Conservation (phyloP, 2,113 vertebrate genomes). For the Numenius arquata region DNA sequence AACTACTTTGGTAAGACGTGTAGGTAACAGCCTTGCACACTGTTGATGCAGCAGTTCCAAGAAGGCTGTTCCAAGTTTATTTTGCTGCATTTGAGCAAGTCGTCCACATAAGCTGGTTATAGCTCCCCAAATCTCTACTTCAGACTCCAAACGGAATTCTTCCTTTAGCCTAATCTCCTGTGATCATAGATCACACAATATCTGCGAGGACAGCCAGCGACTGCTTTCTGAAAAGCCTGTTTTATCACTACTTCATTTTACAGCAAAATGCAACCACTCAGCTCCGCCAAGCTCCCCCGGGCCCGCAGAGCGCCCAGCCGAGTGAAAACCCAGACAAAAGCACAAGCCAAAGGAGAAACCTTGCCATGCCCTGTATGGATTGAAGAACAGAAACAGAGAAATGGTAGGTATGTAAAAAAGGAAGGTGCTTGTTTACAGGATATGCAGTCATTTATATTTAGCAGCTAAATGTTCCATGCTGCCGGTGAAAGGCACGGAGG, state of each 20-base stretch:
- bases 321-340: background rate
- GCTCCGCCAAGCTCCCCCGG: background rate
- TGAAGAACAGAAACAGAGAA: background rate
- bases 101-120: background rate
- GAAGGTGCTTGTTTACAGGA: background rate
- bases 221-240: background rate
- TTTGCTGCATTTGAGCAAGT: background rate
- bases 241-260: background rate
- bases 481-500: background rate
- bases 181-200: background rate
- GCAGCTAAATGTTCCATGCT: background rate
- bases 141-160: background rate
- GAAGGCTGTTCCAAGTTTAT: too few species aligned
- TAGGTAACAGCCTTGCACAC: background rate
- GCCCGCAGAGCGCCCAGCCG: background rate
- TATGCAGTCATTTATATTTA: background rate
- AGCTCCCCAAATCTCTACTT: background rate
- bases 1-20: background rate
- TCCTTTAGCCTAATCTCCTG: background rate
- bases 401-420: background rate
- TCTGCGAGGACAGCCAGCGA: background rate
- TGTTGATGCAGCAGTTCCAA: background rate
- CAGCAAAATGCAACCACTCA: background rate
- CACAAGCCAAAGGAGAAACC: background rate
- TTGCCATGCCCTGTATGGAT: background rate